Evolutionary conservation across 35 echinoderm and acorn worm genomes (phyloP).

Genomic region (Ophioderma brevispina): DNA sequence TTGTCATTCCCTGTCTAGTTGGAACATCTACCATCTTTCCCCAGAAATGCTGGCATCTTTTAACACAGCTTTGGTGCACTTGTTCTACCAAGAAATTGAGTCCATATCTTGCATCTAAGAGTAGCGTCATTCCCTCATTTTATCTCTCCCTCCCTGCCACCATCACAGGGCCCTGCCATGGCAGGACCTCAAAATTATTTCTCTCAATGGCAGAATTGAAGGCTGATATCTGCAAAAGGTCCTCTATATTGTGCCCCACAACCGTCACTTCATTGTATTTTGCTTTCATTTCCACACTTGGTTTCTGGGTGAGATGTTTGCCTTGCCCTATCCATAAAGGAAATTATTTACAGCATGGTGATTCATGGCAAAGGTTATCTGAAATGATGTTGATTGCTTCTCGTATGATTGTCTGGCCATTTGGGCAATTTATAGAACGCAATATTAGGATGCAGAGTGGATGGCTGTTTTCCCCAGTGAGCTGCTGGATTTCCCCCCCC

Average conservation of each 20-base stretch:
- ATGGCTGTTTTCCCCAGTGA: not conserved
- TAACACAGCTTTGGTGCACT: too few species aligned
- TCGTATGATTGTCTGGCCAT: not conserved
- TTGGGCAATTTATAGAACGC: constrained; percentile 5
- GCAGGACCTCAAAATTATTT: not conserved
- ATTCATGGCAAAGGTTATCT: constrained; percentile 22
- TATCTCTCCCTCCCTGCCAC: not conserved
- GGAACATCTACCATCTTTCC: too few species aligned
- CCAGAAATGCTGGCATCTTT: too few species aligned
- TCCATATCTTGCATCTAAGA: not conserved
- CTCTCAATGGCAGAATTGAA: not conserved
- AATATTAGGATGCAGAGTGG: constrained; percentile 19
- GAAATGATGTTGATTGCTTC: constrained; percentile 8
- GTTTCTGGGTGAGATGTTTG: not conserved
- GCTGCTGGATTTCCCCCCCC: constrained; percentile 26
- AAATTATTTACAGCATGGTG: constrained; percentile 20
- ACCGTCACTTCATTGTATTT: not conserved
- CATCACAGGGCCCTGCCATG: not conserved
- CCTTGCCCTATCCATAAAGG: not conserved
- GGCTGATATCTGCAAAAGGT: not conserved
- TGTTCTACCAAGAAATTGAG: too few species aligned
- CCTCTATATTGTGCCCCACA: not conserved
- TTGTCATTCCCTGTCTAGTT: too few species aligned
- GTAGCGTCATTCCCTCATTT: not conserved
- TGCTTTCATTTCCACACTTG: not conserved